Evolutionary conservation across 2,888 invertebrate species (phyloP), one percentile per base, ranked within the genome.

Genomic region (Eudemis profundana): DNA sequence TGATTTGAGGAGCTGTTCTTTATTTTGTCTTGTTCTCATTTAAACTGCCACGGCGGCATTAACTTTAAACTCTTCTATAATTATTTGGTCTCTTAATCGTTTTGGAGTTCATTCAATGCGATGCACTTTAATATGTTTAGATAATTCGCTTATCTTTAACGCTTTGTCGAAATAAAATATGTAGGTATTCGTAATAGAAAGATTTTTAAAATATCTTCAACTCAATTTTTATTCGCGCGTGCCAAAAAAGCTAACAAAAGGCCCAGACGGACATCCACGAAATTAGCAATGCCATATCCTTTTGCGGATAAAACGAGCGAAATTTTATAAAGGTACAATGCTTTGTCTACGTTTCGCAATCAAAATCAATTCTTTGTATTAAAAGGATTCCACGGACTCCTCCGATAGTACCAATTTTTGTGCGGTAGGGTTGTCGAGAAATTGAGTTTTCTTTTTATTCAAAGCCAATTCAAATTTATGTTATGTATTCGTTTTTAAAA

Each of bases 331-430:
- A 77, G 76, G 73, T 74, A 70, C 71, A 64, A 72, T 75, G 73
- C 73, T 77, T 84, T 81, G 80, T 78, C 76, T 77, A 70, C 73
- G 75, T 72, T 76, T 79, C 76, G 75, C 78, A 82, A 79, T 80
- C 79, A 83, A 79, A 82, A 80, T 80, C 79, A 83, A 79, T 81
- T 82, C 80, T 76, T 81, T 84, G 77, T 81, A 79, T 79, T 81
- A 78, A 76, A 79, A 76, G 75, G 78, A 84, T 83, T 78, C 79
- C 78, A 72, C 71, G 74, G 74, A 68, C 73, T 73, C 50, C 76
- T 77, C 71, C 68, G 72, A 75, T 75, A 77, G 70, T 72, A 71
- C 77, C 76, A 77, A 78, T 81, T 78, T 80, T 78, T 71, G 70
- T 69, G 69, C 66, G 54, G 33, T 65, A 78, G 81, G 80, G 82